phyloP scores from a whole-genome alignment of 2,888 invertebrate species.

The Empis stercorea region DNA sequence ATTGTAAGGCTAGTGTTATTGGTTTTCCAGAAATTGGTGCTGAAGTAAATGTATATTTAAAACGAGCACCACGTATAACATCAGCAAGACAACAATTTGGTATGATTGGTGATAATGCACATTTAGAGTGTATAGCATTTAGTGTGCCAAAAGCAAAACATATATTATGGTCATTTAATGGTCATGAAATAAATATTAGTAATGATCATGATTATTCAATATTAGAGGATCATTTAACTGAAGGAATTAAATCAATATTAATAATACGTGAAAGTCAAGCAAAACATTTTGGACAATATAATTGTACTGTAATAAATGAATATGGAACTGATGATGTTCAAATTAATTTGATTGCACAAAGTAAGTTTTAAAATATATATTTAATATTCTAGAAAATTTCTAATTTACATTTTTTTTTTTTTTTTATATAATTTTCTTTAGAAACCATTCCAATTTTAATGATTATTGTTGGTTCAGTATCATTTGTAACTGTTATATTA shows the following conservation, averaged over 20 bases:
- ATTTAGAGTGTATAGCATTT: slow-evolving; percentile 79
- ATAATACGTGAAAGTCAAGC: slow-evolving; percentile 76
- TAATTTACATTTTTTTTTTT: neutral
- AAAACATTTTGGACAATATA: slow-evolving; percentile 83
- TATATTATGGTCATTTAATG: slow-evolving; percentile 79
- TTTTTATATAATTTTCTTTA: slow-evolving; percentile 29
- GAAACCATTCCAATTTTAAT: slow-evolving; percentile 67
- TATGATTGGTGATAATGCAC: slow-evolving; percentile 62
- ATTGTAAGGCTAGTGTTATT: slow-evolving; percentile 76
- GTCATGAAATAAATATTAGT: slow-evolving; percentile 62
- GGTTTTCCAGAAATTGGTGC: slow-evolving; percentile 77
- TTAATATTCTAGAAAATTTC: too few species aligned
- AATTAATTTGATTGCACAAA: slow-evolving; percentile 73
- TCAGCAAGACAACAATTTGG: slow-evolving; percentile 75
- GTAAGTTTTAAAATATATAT: slow-evolving; percentile 66
- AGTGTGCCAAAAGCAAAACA: slow-evolving; percentile 80
- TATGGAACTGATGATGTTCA: slow-evolving; percentile 77
- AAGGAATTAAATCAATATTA: slow-evolving; percentile 78
- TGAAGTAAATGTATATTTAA: slow-evolving; percentile 66
- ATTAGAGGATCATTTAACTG: slow-evolving; percentile 57
- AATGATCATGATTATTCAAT: slow-evolving; percentile 62
- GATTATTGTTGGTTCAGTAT: slow-evolving; percentile 66
- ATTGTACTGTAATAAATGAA: slow-evolving; percentile 84
- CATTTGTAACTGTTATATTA: slow-evolving; percentile 72
- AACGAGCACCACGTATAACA: slow-evolving; percentile 68